These are phyloP conservation scores for Melanophora roralis DNA, from an alignment of 2,888 invertebrate genomes.

Conservation along the genomic window DNA sequence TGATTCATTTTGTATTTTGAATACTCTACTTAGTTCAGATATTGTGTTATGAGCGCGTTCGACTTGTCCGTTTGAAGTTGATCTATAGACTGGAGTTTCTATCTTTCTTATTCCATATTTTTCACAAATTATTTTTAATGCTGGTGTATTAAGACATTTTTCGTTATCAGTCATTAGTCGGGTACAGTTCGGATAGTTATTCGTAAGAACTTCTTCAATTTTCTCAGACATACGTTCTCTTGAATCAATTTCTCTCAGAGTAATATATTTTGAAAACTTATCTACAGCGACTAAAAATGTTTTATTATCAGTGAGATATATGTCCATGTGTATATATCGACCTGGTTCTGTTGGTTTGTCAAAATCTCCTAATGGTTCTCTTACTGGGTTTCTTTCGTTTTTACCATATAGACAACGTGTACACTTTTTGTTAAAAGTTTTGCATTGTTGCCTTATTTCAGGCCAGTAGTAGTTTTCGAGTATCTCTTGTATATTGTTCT, in stretches of 20 bases:
- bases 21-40: background rate
- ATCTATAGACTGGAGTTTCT: background rate
- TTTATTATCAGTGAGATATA: background rate
- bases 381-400: background rate
- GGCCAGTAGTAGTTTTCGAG: background rate
- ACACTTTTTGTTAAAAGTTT: background rate
- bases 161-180: constrained; percentile 27
- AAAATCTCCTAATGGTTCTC: background rate
- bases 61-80: background rate
- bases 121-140: background rate
- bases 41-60: background rate
- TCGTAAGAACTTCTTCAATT: constrained; percentile 21
- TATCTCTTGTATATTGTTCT: background rate
- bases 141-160: background rate
- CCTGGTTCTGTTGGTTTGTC: background rate
- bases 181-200: constrained; percentile 25
- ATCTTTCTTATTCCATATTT: background rate
- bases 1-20: constrained; percentile 12
- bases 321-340: background rate
- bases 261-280: constrained; percentile 1
- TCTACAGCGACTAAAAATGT: background rate
- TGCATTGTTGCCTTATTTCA: background rate
- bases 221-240: background rate
- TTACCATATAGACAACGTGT: background rate
- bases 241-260: background rate